Base-by-base conservation (phyloP, 2,113 vertebrate genomes). In the Urocitellus parryii region DNA sequence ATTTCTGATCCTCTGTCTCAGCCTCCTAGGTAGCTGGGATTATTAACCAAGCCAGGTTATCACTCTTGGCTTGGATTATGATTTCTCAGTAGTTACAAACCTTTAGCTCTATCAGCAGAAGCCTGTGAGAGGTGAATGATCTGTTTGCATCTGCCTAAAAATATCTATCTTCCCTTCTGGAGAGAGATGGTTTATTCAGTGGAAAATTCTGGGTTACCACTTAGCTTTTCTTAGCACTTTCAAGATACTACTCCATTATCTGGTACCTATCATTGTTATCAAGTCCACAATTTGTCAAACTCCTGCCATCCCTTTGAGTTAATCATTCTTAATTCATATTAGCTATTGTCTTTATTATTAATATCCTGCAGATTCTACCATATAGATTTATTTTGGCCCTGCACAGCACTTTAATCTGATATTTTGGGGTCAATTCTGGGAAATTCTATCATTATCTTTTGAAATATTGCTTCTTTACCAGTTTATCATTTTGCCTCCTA, bases 61-160 rank as follows among this genome's bases (percentile, higher is more conserved):
- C n/a, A 10, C 3, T 27, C 25, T 4, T 34, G 45, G 18, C 18
- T 73, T 88, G 32, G 56, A 88, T 39, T 81, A 39, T 65, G n/a
- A 88, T 65, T 80, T 87, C 74, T 87, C 18, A 81, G 82, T 63
- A 88, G 5, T 65, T 53, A 94, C 8, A 81, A 68, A 53, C 17
- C 18, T 65, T 5, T 32, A 16, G 16, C 73, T 82, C 24, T 70
- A 68, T 58, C 37, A 70, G 53, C 48, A 87, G 45, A 93, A 93
- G 51, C 17, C 53, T 74, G 11, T 74, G 39, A 42, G 34, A 39
- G 32, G 17, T 73, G 72, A 88, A 77, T 77, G 42, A 39, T 63
- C 27, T 39, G 16, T 73, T 73, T 94, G 32, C 84, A 87, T 73
- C 34, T 81, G n/a, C 65, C 77, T 80, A 39, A 61, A 88, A 94